Evolutionary conservation across 2,888 invertebrate species (phyloP).

Genomic region (Mantis religiosa): DNA sequence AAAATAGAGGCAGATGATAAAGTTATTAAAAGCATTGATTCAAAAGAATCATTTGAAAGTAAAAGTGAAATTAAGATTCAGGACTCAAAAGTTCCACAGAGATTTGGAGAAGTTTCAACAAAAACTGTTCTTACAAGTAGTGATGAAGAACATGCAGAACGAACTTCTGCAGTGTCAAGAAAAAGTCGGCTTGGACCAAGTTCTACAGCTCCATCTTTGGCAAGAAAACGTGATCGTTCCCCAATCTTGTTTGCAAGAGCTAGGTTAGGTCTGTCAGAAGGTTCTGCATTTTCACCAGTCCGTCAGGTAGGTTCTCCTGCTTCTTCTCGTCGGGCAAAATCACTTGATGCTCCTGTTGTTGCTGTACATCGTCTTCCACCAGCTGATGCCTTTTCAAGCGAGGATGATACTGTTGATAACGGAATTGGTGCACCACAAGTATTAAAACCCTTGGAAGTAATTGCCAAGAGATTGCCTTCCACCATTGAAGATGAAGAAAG

Average conservation of each 20-base stretch:
- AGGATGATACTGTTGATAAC: conserved; percentile 81
- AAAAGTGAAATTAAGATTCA: background rate
- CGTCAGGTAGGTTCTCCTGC: conserved; percentile 72
- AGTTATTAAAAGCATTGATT: background rate
- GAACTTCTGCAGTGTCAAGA: background rate
- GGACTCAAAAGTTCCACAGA: background rate
- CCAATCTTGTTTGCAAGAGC: conserved; percentile 77
- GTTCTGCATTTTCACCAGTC: conserved; percentile 69
- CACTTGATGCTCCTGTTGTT: conserved; percentile 79
- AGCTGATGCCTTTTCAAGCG: conserved; percentile 81
- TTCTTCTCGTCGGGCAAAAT: conserved; percentile 72
- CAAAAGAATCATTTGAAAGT: background rate
- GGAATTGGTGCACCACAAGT: conserved; percentile 44
- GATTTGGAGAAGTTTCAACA: background rate
- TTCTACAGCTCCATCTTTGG: conserved; percentile 2
- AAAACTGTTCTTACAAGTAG: background rate
- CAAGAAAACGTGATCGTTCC: conserved; percentile 66
- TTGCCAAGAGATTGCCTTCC: conserved; percentile 3
- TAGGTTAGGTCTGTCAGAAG: conserved; percentile 76
- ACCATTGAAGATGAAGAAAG: background rate
- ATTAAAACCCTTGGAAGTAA: background rate
- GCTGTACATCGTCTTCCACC: conserved; percentile 74
- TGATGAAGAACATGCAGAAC: conserved; percentile 3
- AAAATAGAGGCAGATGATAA: background rate
- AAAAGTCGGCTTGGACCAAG: background rate